Base-by-base conservation (phyloP, 2,797 vertebrate genomes). In the Vultur gryphus region DNA sequence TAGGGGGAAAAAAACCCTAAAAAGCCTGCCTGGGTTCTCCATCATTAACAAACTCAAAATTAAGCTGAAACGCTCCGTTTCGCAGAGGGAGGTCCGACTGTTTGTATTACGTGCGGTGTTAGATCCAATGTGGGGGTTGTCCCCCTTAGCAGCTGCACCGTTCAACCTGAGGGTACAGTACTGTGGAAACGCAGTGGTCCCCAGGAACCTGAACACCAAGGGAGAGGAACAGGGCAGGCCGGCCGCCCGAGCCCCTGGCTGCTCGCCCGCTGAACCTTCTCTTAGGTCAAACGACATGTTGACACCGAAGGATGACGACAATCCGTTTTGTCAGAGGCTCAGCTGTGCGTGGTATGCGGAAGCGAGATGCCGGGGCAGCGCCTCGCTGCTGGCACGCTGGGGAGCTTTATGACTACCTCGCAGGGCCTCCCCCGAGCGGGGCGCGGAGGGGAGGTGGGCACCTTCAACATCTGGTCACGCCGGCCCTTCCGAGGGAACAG, bases 81-180 rank as follows among this genome's bases (percentile, higher is more conserved):
- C 17, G 4, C 26, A 26, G 33, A 35, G 2, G 6, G 2, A 72
- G 4, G 23, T 11, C 19, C 21, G 61, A 24, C 9, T 7, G 8
- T 8, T 69, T 18, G 3, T 2, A 1, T 11, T 16, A 43, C 0
- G 1, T 4, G 6, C 0, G 1, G 5, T 11, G 17, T 3, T 4
- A 2, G 6, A 31, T 6, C 11, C 35, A 3, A 9, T 1, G 4
- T 44, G 35, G 7, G 16, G 26, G 39, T 4, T 44, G 41, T 5
- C 19, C 21, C 2, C 3, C 2, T 2, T 0, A 33, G 11, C 23
- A 65, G 55, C 43, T 5, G 6, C 55, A 12, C 23, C 28, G 2
- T 9, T 41, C 37, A 2, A 54, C 9, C 17, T 2, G 6, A 11
- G 37, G 39, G 23, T 3, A 7, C 2, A 24, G 17, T 4, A 3